Percentiles rank a stretch among this genome's conserved stretches.
Conservation (phyloP, 2,888 invertebrate genomes). For the Brassicogethes aeneus region DNA sequence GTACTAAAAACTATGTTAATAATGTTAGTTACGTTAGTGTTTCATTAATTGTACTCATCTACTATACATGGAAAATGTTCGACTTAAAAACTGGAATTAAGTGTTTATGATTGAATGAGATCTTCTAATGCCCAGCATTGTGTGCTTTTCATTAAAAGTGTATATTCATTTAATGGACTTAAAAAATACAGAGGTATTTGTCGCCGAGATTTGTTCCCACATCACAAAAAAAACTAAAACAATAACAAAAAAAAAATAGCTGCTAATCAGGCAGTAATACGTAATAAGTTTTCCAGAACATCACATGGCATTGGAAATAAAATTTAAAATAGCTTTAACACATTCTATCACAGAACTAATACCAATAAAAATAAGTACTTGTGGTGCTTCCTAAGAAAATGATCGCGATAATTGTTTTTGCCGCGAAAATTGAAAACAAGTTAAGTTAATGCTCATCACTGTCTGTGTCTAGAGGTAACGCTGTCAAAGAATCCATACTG, state of each 20-base stretch:
- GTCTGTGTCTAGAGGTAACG: conserved; percentile 25
- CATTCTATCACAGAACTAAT: conserved; percentile 18
- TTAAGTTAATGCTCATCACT: too few relatives aligned
- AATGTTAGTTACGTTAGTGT: too few relatives aligned
- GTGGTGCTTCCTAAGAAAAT: conserved; percentile 2
- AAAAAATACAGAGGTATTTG: too few relatives aligned
- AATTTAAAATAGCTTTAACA: conserved; percentile 16
- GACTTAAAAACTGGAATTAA: too few relatives aligned
- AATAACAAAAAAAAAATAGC: not conserved
- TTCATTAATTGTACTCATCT: too few relatives aligned
- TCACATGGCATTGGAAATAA: conserved; percentile 10
- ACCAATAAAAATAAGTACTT: conserved; percentile 12
- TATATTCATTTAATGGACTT: too few relatives aligned
- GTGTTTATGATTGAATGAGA: too few relatives aligned
- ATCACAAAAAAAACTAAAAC: conserved; percentile 5
- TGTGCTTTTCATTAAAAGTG: too few relatives aligned
- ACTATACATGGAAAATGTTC: too few relatives aligned
- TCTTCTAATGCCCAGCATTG: not conserved
- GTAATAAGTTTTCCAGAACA: not conserved
- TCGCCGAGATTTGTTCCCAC: conserved; percentile 14
- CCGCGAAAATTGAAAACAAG: too few relatives aligned
- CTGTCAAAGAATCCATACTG: conserved; percentile 28
- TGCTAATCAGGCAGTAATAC: not conserved
- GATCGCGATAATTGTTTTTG: not conserved
- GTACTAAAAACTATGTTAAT: too few relatives aligned